Base-by-base conservation (phyloP, 1,140 invertebrate species). In the Drosophila kanapiae region DNA sequence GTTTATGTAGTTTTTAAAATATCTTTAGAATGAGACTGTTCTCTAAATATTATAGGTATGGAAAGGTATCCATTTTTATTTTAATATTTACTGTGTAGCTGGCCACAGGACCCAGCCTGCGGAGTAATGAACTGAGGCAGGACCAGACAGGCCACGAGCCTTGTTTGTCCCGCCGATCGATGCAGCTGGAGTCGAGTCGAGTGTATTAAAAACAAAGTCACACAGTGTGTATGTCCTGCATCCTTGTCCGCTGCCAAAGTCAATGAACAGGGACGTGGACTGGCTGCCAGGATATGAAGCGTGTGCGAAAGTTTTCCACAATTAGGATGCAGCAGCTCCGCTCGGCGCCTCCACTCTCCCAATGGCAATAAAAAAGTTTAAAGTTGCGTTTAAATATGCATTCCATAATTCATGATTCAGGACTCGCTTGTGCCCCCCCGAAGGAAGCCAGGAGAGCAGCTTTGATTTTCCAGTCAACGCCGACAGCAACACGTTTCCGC, bases 141-240 rank as follows among this genome's bases (percentile, higher is more conserved):
- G 62, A 57, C 67, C 75, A 79, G 76, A 63, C 78, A 64, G 76
- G 49, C 70, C 75, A 75, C 75, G 71, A 27, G 83, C 58, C 84
- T 88, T 87, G 84, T 87, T 88, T 87, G 84, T 88, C 49, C 84
- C 64, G 69, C 47, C 84, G 77, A 87, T 87, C 84, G 85, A 87
- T 88, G 85, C 75, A 65, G 75, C 69, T 56, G 68, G 74, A 84
- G 58, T 62, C 65, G 80, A 83, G 64, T 78, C 65, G 86, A 90
- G 85, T 90, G 85, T 90, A 90, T 90, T 90, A 90, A 90, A 90
- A 90, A 90, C 85, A 88, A 85, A 88, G 85, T 88, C 78, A 79
- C 86, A 90, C 58, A 78, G 79, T 76, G 68, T 76, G 74, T n/a
- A n/a, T 86, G 83, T 87, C 70, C 64, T 80, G 69, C 79, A 83